Conservation (phyloP, 2,888 invertebrate species). For the Diarsia mendica region DNA sequence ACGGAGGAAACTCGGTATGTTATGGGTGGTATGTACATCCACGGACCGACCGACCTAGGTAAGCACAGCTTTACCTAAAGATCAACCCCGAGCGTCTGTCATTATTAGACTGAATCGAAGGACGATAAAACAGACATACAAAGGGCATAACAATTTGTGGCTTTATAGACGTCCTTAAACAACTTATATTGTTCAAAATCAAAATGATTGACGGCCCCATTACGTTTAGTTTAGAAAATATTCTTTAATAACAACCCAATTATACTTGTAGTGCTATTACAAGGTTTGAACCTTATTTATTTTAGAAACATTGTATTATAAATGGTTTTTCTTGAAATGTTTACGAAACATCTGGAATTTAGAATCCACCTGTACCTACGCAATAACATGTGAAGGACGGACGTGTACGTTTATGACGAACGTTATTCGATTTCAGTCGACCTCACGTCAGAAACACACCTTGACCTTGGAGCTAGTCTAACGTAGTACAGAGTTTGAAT, state of each 20-base stretch:
- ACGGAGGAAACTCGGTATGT: too few species aligned
- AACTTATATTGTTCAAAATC: constrained; percentile 15
- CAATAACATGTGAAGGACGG: not conserved
- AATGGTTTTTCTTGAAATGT: constrained; percentile 27
- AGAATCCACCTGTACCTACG: not conserved
- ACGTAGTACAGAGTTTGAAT: not conserved
- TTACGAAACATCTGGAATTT: not conserved
- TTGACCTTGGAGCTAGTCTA: not conserved
- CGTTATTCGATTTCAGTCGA: not conserved
- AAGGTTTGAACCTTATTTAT: constrained; percentile 31
- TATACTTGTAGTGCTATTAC: constrained; percentile 46
- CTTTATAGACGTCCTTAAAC: not conserved
- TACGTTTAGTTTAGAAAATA: constrained; percentile 52
- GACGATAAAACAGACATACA: constrained; percentile 1
- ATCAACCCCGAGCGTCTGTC: too few species aligned
- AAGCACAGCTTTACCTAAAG: too few species aligned
- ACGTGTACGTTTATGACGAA: not conserved
- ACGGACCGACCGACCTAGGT: too few species aligned
- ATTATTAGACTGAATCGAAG: not conserved
- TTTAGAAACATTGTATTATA: constrained; percentile 13
- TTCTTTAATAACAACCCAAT: constrained; percentile 61
- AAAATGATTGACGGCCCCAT: constrained; percentile 47
- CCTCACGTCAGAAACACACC: not conserved
- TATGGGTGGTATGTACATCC: too few species aligned
- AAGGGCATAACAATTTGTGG: not conserved